phyloP scores from a whole-genome alignment of 2,113 vertebrate species.

The Gambusia affinis region DNA sequence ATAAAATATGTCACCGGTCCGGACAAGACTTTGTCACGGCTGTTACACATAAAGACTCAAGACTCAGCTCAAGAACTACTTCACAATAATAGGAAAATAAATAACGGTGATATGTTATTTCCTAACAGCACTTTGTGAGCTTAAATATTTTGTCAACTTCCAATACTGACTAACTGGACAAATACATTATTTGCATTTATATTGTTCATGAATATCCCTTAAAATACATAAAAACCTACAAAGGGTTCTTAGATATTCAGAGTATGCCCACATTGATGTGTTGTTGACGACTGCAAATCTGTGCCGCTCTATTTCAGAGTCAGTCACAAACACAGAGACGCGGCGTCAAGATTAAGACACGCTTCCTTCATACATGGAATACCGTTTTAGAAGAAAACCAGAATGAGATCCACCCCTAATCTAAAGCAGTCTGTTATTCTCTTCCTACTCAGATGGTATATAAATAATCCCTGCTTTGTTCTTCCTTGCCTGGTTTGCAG shows the following conservation, averaged over 20 bases:
- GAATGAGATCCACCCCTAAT: neutral
- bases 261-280: neutral
- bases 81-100: neutral
- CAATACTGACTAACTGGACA: neutral
- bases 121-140: too few relatives aligned
- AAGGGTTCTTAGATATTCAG: neutral
- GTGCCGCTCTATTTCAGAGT: neutral
- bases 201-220: neutral
- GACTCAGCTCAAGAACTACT: neutral
- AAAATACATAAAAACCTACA: neutral
- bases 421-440: neutral
- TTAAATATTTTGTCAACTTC: neutral
- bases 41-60: neutral
- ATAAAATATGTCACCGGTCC: neutral
- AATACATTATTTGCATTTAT: neutral
- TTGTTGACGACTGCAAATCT: neutral
- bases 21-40: neutral
- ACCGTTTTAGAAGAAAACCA: too few relatives aligned
- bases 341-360: neutral
- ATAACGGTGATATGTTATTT: neutral
- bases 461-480: neutral
- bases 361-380: neutral
- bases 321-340: neutral
- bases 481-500: conserved; percentile 43
- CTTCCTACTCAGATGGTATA: accelerated